A percentile compares a stretch with the other conserved stretches of the same genome.
Evolutionary conservation across 2,113 vertebrate genomes (phyloP).

Genomic region (Carassius gibelio): DNA sequence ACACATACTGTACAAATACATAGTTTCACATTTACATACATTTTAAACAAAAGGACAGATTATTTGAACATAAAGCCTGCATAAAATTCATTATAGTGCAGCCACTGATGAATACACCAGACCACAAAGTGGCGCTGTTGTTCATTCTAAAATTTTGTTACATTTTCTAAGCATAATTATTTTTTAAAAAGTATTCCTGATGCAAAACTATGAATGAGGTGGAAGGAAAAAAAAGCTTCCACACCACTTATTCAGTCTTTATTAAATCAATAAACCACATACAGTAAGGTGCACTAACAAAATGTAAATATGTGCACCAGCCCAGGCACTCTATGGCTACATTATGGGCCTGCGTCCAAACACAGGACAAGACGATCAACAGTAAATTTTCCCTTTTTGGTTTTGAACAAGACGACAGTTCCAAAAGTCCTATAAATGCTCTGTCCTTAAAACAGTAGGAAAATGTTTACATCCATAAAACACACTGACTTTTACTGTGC

Average conservation of each 20-base stretch:
- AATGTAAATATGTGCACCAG: slow-evolving; percentile 46
- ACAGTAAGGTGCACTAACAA: slow-evolving; percentile 58
- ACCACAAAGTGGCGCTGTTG: slow-evolving; percentile 58
- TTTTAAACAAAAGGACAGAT: background rate
- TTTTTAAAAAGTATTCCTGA: background rate
- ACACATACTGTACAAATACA: too few relatives aligned
- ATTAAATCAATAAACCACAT: slow-evolving; percentile 63
- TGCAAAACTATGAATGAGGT: background rate
- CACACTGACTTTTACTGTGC: background rate
- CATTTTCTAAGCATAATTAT: background rate
- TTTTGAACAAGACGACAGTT: background rate
- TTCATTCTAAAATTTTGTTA: background rate
- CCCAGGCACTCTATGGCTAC: slow-evolving; percentile 13
- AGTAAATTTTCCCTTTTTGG: slow-evolving; percentile 21
- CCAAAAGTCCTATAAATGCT: slow-evolving; percentile 5
- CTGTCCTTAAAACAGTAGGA: background rate
- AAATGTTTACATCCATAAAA: background rate
- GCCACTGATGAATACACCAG: background rate
- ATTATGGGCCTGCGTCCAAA: slow-evolving; percentile 13
- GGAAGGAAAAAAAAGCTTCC: background rate
- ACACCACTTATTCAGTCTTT: slow-evolving; percentile 57
- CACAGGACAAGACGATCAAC: background rate
- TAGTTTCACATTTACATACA: background rate
- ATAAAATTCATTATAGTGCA: too few relatives aligned
- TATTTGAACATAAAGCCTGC: background rate